These are phyloP conservation scores for Nomada fucata DNA, from an alignment of 2,888 invertebrate species.

Conservation along the genomic window DNA sequence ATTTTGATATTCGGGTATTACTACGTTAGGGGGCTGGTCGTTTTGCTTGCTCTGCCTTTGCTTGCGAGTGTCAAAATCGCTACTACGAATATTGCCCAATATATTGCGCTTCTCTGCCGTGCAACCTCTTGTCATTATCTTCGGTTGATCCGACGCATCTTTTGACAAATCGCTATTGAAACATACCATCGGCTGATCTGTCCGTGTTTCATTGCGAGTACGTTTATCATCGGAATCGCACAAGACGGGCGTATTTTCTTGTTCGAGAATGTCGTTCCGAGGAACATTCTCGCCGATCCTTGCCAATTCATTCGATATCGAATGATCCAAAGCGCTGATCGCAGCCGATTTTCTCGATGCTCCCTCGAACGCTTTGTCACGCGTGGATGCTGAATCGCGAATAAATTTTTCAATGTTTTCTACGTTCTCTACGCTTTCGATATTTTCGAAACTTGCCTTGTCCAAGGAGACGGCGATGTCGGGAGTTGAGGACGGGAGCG, in stretches of 20 bases:
- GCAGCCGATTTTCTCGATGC: neutral
- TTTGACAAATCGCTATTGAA: too few relatives aligned
- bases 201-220: too few relatives aligned
- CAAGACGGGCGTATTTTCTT: neutral
- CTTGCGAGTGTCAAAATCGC: neutral
- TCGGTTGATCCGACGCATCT: neutral
- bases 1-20: neutral
- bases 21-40: neutral
- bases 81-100: neutral
- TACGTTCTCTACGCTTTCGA: constrained; percentile 34
- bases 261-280: neutral
- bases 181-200: neutral
- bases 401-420: constrained; percentile 47
- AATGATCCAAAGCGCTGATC: neutral
- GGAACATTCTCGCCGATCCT: neutral
- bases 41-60: constrained; percentile 4
- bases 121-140: too few relatives aligned
- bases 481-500: too few relatives aligned
- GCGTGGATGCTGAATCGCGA: neutral
- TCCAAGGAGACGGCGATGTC: too few relatives aligned
- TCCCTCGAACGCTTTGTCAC: neutral
- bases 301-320: neutral
- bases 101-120: too few relatives aligned
- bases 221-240: neutral
- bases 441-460: neutral